Evolutionary conservation across 2,888 invertebrate genomes (phyloP).

Genomic region (Sialis lutaria): DNA sequence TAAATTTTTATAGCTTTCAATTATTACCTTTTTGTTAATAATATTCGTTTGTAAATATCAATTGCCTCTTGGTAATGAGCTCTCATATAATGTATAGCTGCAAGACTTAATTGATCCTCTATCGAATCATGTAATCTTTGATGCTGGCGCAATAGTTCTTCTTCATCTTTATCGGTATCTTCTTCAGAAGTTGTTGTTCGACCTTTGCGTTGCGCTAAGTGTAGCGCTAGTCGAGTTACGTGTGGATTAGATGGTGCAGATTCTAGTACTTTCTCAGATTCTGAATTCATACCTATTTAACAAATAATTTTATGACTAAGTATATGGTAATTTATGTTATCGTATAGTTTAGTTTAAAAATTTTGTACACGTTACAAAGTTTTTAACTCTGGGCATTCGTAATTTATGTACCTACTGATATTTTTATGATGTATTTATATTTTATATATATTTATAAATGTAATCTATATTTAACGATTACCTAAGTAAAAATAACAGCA

Average conservation of each 20-base stretch:
- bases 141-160: conserved; percentile 65
- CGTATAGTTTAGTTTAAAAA: too few relatives aligned
- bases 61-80: conserved; percentile 98
- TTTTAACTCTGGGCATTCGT: too few relatives aligned
- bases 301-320: not conserved
- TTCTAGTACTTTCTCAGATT: conserved; percentile 46
- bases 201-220: conserved; percentile 51
- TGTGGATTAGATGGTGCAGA: conserved; percentile 44
- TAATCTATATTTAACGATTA: conserved; percentile 25
- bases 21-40: conserved; percentile 72
- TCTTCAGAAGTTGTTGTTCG: not conserved
- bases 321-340: not conserved
- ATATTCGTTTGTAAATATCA: conserved; percentile 88
- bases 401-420: too few relatives aligned
- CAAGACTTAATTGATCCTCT: conserved; percentile 89
- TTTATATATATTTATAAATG: too few relatives aligned
- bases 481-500: conserved; percentile 94
- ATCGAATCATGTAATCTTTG: conserved; percentile 71
- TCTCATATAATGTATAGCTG: conserved; percentile 88
- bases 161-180: conserved; percentile 42
- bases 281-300: conserved; percentile 48
- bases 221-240: conserved; percentile 67
- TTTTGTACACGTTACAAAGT: too few relatives aligned
- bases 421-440: too few relatives aligned
- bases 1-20: not conserved